phyloP scores from a whole-genome alignment of 1,140 invertebrate genomes.

The Vollenhovia emeryi region DNA sequence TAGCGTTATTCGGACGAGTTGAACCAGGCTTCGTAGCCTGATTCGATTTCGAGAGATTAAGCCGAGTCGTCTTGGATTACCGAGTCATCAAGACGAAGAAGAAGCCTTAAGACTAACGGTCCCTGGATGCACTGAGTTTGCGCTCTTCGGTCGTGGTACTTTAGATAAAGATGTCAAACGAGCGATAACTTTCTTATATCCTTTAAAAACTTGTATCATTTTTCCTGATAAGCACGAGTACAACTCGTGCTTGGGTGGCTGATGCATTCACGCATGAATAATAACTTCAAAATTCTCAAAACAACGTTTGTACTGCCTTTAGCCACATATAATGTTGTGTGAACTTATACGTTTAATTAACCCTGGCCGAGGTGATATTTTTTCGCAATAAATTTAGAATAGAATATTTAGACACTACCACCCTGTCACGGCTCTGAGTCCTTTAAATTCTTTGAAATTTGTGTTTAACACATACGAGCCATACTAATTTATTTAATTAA shows the following conservation, averaged over 20 bases:
- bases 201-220: not conserved
- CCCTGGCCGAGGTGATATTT: no score
- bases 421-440: no score
- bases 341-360: not conserved
- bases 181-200: not conserved
- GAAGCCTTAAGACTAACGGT: slow-evolving; percentile 81
- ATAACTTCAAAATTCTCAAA: not conserved
- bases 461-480: no score
- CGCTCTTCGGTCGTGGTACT: slow-evolving; percentile 64
- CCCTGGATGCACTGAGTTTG: slow-evolving; percentile 65
- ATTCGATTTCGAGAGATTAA: slow-evolving; percentile 77
- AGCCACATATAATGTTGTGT: not conserved
- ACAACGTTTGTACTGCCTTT: not conserved
- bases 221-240: not conserved
- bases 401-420: no score
- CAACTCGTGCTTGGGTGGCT: not conserved
- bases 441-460: no score
- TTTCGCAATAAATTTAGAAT: no score
- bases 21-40: slow-evolving; percentile 74
- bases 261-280: not conserved
- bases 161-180: not conserved
- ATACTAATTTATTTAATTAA: not conserved
- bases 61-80: slow-evolving; percentile 78
- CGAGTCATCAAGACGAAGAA: slow-evolving; percentile 77
- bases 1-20: slow-evolving; percentile 3